Conservation (phyloP, 2,113 vertebrate species). For the Oreotrochilus melanogaster region DNA sequence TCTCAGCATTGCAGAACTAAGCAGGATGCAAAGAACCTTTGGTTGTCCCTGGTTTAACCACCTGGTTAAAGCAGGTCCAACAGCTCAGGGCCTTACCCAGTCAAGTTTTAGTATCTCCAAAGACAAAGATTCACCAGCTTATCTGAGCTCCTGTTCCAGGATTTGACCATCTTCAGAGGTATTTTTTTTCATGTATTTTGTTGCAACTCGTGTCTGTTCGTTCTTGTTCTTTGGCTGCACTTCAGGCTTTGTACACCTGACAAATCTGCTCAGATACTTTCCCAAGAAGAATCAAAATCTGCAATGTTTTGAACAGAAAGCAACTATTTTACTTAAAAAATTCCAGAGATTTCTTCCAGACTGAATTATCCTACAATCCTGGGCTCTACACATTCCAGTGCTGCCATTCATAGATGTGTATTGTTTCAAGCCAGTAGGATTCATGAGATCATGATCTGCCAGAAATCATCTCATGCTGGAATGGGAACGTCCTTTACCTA, state of each 20-base stretch:
- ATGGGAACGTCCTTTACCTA: background rate
- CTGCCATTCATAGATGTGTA: background rate
- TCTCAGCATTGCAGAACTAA: background rate
- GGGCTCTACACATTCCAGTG: background rate
- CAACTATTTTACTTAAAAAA: background rate
- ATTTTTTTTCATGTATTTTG: background rate
- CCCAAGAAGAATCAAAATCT: background rate
- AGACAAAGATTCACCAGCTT: background rate
- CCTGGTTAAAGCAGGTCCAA: background rate
- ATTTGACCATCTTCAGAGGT: background rate
- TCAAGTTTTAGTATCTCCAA: background rate
- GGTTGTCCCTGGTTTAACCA: background rate
- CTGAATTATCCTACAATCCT: background rate
- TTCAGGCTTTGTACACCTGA: background rate
- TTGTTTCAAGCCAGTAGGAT: background rate
- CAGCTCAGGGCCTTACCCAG: background rate
- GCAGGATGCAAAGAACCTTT: background rate
- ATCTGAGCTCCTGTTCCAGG: background rate
- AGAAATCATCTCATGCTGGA: background rate
- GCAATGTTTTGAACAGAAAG: background rate
- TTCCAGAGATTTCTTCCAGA: background rate
- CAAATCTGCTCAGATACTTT: background rate
- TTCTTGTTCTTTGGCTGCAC: background rate
- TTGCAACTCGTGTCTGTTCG: background rate
- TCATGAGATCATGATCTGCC: background rate